phyloP scores from a whole-genome alignment of 2,888 invertebrate species.

The Caenorhabditis drosophilae region DNA sequence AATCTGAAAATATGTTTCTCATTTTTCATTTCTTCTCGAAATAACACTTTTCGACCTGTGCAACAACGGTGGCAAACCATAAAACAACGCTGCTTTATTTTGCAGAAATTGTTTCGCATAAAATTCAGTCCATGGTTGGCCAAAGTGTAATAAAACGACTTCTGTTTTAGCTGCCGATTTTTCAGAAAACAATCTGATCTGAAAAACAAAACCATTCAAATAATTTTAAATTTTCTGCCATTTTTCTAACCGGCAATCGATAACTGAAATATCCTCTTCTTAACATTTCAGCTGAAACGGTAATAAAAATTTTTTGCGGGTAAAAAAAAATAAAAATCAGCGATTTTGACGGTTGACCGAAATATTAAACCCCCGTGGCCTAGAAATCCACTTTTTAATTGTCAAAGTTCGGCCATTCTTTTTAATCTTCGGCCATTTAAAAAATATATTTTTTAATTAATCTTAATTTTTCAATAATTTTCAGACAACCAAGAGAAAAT shows the following conservation, averaged over 20 bases:
- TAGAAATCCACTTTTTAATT: no score
- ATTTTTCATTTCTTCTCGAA: no score
- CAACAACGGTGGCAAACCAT: constrained; percentile 29
- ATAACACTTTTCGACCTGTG: no score
- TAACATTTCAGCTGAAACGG: not conserved
- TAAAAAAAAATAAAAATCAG: not conserved
- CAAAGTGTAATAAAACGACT: constrained; percentile 49
- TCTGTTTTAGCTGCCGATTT: constrained; percentile 33
- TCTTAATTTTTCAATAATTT: no score
- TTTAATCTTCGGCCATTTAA: no score
- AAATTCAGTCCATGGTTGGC: constrained; percentile 56
- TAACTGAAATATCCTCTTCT: not conserved
- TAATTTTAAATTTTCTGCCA: not conserved
- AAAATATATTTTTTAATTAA: no score
- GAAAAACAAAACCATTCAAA: not conserved
- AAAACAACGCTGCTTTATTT: constrained; percentile 17
- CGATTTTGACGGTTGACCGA: not conserved
- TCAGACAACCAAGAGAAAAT: no score
- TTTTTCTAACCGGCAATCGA: not conserved
- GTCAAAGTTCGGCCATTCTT: no score
- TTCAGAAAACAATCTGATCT: constrained; percentile 6
- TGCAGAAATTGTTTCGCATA: constrained; percentile 48
- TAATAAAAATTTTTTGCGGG: not conserved
- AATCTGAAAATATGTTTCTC: constrained; percentile 35
- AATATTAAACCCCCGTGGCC: no score